These are phyloP conservation scores for Anthoscopus minutus DNA, from an alignment of 2,113 vertebrate genomes.

Conservation along the genomic window DNA sequence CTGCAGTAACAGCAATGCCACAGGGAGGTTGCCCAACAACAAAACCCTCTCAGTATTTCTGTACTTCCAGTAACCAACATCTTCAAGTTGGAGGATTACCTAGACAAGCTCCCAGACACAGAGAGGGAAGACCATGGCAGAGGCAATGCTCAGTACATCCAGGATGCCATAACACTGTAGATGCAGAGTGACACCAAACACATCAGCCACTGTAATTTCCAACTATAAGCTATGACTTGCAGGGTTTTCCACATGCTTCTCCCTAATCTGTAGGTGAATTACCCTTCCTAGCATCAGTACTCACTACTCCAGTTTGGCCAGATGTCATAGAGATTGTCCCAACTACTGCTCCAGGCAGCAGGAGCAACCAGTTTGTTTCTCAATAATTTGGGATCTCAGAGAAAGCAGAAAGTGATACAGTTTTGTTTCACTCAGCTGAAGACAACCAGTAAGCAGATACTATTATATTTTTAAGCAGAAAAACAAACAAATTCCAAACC, in stretches of 20 bases:
- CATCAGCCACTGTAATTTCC: neutral
- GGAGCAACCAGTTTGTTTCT: neutral
- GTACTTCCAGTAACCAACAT: neutral
- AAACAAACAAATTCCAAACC: neutral
- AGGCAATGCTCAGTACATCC: neutral
- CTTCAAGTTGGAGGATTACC: neutral
- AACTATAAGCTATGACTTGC: neutral
- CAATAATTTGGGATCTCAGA: neutral
- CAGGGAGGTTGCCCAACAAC: neutral
- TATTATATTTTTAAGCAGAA: neutral
- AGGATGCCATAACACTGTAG: accelerated
- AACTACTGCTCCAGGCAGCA: neutral
- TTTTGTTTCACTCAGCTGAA: neutral
- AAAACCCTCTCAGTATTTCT: neutral
- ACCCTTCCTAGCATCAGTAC: neutral
- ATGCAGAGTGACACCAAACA: neutral
- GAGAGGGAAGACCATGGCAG: neutral
- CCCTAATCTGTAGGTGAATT: neutral
- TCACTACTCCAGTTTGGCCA: slow-evolving; percentile 23
- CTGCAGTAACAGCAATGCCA: neutral
- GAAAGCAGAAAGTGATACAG: neutral
- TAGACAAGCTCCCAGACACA: neutral
- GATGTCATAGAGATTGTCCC: neutral
- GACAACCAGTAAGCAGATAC: neutral
- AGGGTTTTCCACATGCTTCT: neutral